phyloP scores from a whole-genome alignment of 2,113 vertebrate genomes.

The Bos taurus region ARS-UCD2.0 NC_037334.1:93513001-93513500 shows the following conservation, averaged over 20 bases:
- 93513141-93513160: background rate
- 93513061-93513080: background rate
- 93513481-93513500: background rate
- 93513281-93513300: background rate
- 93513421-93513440: background rate
- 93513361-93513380: background rate
- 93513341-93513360: background rate
- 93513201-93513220: background rate
- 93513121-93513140: background rate
- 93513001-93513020: background rate
- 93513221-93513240: background rate
- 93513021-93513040: background rate
- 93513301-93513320: background rate
- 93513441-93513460: background rate
- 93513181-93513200: background rate
- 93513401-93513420: background rate
- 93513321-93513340: background rate
- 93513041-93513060: fast-evolving
- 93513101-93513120: background rate
- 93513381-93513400: background rate
- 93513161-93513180: background rate
- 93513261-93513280: background rate
- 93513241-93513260: background rate
- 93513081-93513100: background rate
- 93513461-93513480: background rate